Percentiles rank a stretch among this genome's conserved stretches.
Evolutionary conservation across 2,888 invertebrate genomes (phyloP).

Genomic region (Drosophila koepferae): DNA sequence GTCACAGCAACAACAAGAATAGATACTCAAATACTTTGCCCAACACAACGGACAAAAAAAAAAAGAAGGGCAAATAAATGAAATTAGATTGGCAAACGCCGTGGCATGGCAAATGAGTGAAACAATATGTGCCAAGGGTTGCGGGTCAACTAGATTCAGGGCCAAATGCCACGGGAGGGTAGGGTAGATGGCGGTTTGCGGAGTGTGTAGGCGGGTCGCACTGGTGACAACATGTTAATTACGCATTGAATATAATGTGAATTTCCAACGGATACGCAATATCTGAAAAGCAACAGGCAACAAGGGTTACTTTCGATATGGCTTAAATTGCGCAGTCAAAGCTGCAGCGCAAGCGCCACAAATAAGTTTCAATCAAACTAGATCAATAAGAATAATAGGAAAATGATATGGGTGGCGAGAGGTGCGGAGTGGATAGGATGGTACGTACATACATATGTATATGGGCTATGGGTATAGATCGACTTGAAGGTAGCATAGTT

Average conservation of each 20-base stretch:
- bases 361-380: not conserved
- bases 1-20: conserved; percentile 5
- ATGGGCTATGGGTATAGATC: too few relatives aligned
- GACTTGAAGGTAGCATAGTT: not conserved
- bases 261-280: conserved; percentile 35
- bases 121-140: conserved; percentile 24
- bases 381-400: conserved; percentile 4
- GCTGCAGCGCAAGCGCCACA: not conserved
- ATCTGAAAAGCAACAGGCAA: conserved; percentile 13
- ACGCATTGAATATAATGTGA: conserved; percentile 49
- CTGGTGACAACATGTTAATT: conserved; percentile 50
- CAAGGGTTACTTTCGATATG: conserved; percentile 19
- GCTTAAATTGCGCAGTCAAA: conserved; percentile 40
- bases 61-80: conserved; percentile 48
- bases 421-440: too few relatives aligned
- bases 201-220: not conserved
- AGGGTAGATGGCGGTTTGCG: rapidly evolving
- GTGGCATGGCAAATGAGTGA: conserved; percentile 10
- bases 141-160: not conserved
- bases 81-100: conserved; percentile 54
- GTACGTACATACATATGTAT: not conserved
- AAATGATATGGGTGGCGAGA: not conserved
- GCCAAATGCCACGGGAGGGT: not conserved
- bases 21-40: conserved; percentile 31
- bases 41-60: conserved; percentile 14